A percentile compares a stretch with the other conserved stretches of the same genome.
phyloP scores from a whole-genome alignment of 1,140 invertebrate species.

The Sitobion miscanthi region DNA sequence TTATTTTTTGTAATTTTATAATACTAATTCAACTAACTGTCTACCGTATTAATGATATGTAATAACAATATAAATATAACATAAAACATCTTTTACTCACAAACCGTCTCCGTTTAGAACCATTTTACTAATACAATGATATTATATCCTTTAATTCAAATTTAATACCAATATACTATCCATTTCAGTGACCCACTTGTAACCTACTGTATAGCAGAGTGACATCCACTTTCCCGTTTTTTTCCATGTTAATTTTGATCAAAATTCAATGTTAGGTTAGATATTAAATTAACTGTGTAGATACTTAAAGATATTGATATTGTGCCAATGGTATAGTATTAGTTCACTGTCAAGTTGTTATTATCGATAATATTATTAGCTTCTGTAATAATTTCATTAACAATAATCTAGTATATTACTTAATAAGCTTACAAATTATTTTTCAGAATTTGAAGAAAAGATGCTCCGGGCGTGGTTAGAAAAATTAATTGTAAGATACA shows the following conservation, averaged over 20 bases:
- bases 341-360: background rate
- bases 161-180: too few relatives aligned
- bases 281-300: background rate
- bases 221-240: background rate
- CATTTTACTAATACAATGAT: too few relatives aligned
- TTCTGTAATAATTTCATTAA: background rate
- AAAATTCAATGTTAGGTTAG: background rate
- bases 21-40: too few relatives aligned
- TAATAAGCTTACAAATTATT: background rate
- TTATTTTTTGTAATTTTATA: too few relatives aligned
- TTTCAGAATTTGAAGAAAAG: conserved; percentile 31
- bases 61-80: too few relatives aligned
- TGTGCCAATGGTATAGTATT: background rate
- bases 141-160: too few relatives aligned
- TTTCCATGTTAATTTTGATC: background rate
- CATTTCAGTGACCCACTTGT: too few relatives aligned
- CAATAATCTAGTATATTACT: background rate
- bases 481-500: background rate
- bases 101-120: too few relatives aligned
- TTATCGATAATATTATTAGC: background rate
- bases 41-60: too few relatives aligned
- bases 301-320: background rate
- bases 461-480: background rate
- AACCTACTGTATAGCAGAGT: too few relatives aligned
- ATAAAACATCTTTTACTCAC: too few relatives aligned